Conservation (phyloP, 2,888 invertebrate species). For the Eupithecia abbreviata region DNA sequence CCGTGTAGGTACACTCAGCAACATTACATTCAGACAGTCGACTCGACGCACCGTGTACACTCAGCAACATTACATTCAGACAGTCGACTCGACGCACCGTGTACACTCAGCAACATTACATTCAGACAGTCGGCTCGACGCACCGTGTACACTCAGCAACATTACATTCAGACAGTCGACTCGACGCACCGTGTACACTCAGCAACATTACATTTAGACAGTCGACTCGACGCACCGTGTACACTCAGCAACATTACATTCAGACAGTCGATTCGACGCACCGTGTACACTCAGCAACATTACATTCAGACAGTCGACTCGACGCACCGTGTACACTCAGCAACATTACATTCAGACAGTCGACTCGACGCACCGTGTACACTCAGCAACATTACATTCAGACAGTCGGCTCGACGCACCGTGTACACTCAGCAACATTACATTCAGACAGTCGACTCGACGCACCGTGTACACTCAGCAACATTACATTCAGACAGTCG, state of each 20-base stretch:
- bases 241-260: background rate
- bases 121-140: slow-evolving; percentile 4
- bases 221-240: background rate
- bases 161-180: background rate
- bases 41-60: background rate
- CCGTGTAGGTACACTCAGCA: background rate
- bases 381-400: background rate
- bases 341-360: background rate
- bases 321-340: background rate
- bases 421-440: background rate
- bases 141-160: background rate
- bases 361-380: background rate
- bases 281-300: background rate
- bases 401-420: background rate
- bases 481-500: background rate
- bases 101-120: background rate
- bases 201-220: background rate
- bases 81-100: background rate
- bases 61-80: background rate
- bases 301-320: slow-evolving; percentile 1
- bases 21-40: background rate
- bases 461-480: background rate
- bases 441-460: slow-evolving; percentile 4
- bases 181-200: background rate
- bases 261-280: slow-evolving; percentile 4